Conservation (phyloP, 2,113 vertebrate genomes). For the Osmerus mordax region DNA sequence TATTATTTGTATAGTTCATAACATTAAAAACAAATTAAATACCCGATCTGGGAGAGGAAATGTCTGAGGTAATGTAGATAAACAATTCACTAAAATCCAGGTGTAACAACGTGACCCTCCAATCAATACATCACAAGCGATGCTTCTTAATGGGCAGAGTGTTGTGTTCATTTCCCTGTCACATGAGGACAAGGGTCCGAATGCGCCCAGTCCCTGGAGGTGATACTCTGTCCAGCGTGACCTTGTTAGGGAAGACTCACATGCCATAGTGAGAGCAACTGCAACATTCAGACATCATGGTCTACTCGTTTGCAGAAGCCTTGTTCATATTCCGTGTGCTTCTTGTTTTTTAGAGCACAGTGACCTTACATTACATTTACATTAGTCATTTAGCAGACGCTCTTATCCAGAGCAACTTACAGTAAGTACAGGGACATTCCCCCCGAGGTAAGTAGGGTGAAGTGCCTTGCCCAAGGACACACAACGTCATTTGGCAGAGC, state of each 20-base stretch:
- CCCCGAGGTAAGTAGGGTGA: too few relatives aligned
- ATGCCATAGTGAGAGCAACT: conserved; percentile 32
- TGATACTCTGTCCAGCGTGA: conserved; percentile 38
- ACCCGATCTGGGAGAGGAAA: conserved; percentile 24
- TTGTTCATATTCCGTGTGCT: too few relatives aligned
- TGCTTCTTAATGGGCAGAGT: neutral
- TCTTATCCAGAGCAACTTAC: too few relatives aligned
- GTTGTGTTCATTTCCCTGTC: conserved; percentile 19
- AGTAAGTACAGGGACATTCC: too few relatives aligned
- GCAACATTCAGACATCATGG: conserved; percentile 50
- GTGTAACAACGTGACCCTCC: conserved; percentile 43
- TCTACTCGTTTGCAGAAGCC: conserved; percentile 1
- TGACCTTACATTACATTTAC: too few relatives aligned
- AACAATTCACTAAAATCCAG: conserved; percentile 40
- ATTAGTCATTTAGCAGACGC: too few relatives aligned
- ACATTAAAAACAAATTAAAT: conserved; percentile 4
- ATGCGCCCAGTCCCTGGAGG: conserved; percentile 33
- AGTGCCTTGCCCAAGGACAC: too few relatives aligned
- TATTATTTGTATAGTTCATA: too few relatives aligned
- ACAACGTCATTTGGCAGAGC: too few relatives aligned
- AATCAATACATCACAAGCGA: conserved; percentile 45
- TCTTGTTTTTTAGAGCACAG: too few relatives aligned
- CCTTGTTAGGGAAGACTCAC: conserved; percentile 46
- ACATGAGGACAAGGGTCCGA: neutral
- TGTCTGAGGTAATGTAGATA: neutral